Evolutionary conservation across 2,797 vertebrate genomes (phyloP).

Genomic region (Megalops cyprinoides): DNA sequence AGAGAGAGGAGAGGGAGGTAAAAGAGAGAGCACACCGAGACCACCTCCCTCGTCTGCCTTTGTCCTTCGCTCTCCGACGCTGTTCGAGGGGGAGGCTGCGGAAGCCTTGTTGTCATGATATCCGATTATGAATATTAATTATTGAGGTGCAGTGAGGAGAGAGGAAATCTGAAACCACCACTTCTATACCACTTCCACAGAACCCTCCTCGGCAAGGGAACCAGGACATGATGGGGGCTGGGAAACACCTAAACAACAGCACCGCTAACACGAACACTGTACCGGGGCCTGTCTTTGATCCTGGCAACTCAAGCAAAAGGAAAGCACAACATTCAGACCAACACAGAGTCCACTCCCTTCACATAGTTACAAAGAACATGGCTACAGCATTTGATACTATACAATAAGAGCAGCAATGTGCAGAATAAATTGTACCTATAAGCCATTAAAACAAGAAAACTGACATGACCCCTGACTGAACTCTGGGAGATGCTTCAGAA

Average conservation of each 20-base stretch:
- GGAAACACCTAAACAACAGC: not conserved
- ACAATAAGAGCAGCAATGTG: too few relatives aligned
- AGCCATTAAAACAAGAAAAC: too few relatives aligned
- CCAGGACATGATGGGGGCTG: not conserved
- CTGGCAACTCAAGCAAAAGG: too few relatives aligned
- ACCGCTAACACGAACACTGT: not conserved
- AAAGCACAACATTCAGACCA: too few relatives aligned
- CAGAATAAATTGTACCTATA: too few relatives aligned
- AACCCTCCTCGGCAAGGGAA: not conserved
- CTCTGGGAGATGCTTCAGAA: too few relatives aligned
- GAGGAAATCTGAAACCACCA: constrained; percentile 53
- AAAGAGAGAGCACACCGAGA: not conserved
- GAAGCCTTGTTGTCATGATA: constrained; percentile 54
- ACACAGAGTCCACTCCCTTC: too few relatives aligned
- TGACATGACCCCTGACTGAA: too few relatives aligned
- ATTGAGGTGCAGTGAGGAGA: constrained; percentile 50
- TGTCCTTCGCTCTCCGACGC: not conserved
- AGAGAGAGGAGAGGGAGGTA: not conserved
- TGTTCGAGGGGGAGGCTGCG: constrained; percentile 48
- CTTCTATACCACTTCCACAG: constrained; percentile 41
- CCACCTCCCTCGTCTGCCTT: not conserved
- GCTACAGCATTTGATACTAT: too few relatives aligned
- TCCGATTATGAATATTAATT: constrained; percentile 61
- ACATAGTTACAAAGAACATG: too few relatives aligned
- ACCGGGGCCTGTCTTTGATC: not conserved